These are phyloP conservation scores for Drosophila melanosoma DNA, from an alignment of 2,888 invertebrate species.

Conservation along the genomic window DNA sequence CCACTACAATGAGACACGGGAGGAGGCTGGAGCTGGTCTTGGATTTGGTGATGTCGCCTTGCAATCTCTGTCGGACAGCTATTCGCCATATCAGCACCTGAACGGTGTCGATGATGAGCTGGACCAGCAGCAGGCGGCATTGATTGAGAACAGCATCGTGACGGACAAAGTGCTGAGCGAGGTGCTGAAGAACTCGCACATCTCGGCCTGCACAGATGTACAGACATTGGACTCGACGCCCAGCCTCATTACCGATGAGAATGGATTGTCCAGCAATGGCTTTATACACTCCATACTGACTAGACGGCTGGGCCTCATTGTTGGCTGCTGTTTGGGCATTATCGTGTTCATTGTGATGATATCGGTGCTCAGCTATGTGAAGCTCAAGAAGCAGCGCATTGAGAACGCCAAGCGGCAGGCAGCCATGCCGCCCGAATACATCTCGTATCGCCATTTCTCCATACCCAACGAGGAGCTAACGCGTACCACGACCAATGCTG, in stretches of 20 bases:
- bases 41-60: constrained; percentile 10
- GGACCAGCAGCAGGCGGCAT: constrained; percentile 51
- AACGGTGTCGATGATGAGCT: constrained; percentile 43
- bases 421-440: constrained; percentile 91
- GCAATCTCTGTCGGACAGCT: constrained; percentile 58
- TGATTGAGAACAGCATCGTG: constrained; percentile 87
- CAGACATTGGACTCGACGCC: constrained; percentile 90
- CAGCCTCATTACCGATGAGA: constrained; percentile 86
- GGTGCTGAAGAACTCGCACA: constrained; percentile 89
- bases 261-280: constrained; percentile 88
- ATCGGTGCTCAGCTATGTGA: constrained; percentile 93
- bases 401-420: constrained; percentile 90
- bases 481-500: constrained; percentile 66
- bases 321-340: constrained; percentile 94
- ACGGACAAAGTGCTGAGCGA: constrained; percentile 86
- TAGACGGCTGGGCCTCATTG: constrained; percentile 92
- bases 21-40: constrained; percentile 47
- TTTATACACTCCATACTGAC: constrained; percentile 92
- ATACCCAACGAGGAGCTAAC: constrained; percentile 88
- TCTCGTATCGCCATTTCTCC: constrained; percentile 91
- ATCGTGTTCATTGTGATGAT: constrained; percentile 93
- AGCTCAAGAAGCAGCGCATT: constrained; percentile 91
- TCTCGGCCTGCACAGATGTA: constrained; percentile 91
- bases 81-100: constrained; percentile 65
- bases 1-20: constrained; percentile 82